Evolutionary conservation across 1,140 invertebrate genomes (phyloP).

Genomic region (Bicyclus anynana): DNA sequence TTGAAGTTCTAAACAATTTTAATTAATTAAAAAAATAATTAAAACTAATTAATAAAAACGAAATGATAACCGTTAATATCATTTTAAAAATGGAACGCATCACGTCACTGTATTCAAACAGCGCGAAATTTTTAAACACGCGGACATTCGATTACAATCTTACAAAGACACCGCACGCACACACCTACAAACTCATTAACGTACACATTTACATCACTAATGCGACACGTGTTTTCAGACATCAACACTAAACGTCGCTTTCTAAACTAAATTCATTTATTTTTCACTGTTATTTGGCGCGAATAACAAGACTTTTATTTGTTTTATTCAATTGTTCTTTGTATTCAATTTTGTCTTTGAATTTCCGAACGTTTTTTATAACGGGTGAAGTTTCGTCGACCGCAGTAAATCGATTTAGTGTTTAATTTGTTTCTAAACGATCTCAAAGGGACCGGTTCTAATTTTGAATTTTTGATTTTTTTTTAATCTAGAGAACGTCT

Average conservation of each 20-base stretch:
- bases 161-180: slow-evolving; percentile 48
- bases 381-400: slow-evolving; percentile 62
- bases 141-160: slow-evolving; percentile 37
- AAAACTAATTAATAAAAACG: neutral
- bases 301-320: slow-evolving; percentile 21
- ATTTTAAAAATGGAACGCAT: slow-evolving; percentile 11
- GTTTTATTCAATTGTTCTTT: slow-evolving; percentile 27
- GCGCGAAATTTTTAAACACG: slow-evolving; percentile 30
- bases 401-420: slow-evolving; percentile 49
- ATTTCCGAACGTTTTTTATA: slow-evolving; percentile 48
- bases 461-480: slow-evolving; percentile 41
- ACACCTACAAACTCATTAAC: slow-evolving; percentile 68
- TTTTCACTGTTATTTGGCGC: slow-evolving; percentile 45
- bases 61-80: neutral
- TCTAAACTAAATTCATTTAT: slow-evolving; percentile 57
- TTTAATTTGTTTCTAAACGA: slow-evolving; percentile 34
- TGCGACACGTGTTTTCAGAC: slow-evolving; percentile 47
- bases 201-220: slow-evolving; percentile 70
- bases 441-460: slow-evolving; percentile 18
- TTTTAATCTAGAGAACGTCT: slow-evolving; percentile 59
- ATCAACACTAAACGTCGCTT: neutral
- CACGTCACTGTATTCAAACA: slow-evolving; percentile 10
- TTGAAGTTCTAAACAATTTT: neutral
- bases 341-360: slow-evolving; percentile 40
- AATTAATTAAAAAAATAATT: neutral